Conservation (phyloP, 2,888 invertebrate species). For the Shargacucullia verbasci region DNA sequence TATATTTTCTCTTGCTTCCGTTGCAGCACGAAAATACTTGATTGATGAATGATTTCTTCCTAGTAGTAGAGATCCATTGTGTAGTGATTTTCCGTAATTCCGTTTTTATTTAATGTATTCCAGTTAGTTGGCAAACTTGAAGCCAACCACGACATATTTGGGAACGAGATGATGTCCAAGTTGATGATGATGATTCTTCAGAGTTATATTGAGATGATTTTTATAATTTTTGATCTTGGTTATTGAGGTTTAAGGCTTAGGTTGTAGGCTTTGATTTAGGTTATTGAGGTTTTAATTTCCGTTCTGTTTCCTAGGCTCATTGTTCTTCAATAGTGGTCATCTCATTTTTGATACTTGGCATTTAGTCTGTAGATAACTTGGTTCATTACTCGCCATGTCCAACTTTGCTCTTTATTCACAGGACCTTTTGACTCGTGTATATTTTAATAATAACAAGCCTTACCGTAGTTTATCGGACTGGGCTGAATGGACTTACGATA, state of each 20-base stretch:
- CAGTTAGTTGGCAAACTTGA: background rate
- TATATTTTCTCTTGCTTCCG: background rate
- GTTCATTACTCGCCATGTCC: background rate
- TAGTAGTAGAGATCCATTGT: background rate
- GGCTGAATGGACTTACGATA: constrained; percentile 82
- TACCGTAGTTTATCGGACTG: constrained; percentile 82
- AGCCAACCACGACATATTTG: background rate
- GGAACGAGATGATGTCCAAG: background rate
- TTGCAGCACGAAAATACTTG: background rate
- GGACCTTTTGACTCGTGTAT: constrained; percentile 72
- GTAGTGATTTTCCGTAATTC: background rate
- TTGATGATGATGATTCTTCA: background rate
- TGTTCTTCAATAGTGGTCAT: background rate
- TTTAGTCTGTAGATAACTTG: constrained; percentile 7
- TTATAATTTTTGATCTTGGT: background rate
- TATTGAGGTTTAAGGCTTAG: too few relatives aligned
- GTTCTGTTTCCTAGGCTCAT: too few relatives aligned
- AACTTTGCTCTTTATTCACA: constrained; percentile 66
- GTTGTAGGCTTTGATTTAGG: too few relatives aligned
- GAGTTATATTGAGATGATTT: background rate
- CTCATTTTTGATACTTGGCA: background rate
- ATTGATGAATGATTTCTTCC: background rate
- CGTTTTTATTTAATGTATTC: background rate
- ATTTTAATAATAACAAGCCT: constrained; percentile 65
- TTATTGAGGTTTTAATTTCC: too few relatives aligned